Evolutionary conservation across 2,797 vertebrate species (phyloP).

Genomic region (Spheniscus humboldti): DNA sequence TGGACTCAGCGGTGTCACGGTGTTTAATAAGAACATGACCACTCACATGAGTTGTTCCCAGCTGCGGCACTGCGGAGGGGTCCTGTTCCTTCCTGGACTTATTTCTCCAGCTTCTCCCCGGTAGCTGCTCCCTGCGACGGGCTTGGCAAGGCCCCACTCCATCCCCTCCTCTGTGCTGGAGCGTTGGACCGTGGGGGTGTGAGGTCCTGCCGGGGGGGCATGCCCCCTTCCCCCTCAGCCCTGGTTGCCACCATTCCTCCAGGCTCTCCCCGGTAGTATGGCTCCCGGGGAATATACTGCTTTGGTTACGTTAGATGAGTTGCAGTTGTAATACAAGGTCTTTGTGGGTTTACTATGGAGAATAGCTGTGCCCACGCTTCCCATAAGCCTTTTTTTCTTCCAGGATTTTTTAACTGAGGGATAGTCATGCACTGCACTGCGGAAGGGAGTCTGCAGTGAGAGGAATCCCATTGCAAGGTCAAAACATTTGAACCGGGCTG

Average conservation of each 20-base stretch:
- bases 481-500: not conserved
- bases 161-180: not conserved
- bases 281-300: not conserved
- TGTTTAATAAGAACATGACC: not conserved
- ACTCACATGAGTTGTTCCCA: not conserved
- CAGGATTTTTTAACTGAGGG: not conserved
- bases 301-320: not conserved
- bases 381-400: not conserved
- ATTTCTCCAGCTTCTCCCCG: fast-evolving
- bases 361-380: not conserved
- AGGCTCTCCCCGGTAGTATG: not conserved
- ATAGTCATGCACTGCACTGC: not conserved
- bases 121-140: not conserved
- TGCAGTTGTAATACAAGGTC: not conserved
- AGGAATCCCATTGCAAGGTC: not conserved
- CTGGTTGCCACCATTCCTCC: not conserved
- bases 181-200: fast-evolving
- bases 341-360: not conserved
- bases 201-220: not conserved
- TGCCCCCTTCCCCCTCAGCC: not conserved
- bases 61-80: not conserved
- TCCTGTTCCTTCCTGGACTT: not conserved
- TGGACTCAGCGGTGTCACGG: fast-evolving
- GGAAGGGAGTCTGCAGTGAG: not conserved
- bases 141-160: not conserved